phyloP scores from a whole-genome alignment of 2,888 invertebrate genomes.

The Synergus laeviventris region DNA sequence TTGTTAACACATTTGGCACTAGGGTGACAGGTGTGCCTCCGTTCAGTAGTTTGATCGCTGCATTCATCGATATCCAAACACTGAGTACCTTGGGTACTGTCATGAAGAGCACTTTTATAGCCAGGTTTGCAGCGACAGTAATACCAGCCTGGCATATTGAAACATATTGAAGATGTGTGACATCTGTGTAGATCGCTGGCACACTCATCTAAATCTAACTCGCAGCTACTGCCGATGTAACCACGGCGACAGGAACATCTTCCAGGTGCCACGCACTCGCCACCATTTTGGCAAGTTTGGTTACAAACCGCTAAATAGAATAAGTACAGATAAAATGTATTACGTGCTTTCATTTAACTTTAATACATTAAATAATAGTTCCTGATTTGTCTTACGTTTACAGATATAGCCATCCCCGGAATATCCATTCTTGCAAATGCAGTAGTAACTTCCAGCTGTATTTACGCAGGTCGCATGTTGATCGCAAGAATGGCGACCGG shows the following conservation, averaged over 20 bases:
- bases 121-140: conserved; percentile 91
- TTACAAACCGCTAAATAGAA: conserved; percentile 84
- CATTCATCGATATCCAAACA: conserved; percentile 92
- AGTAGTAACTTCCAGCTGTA: conserved; percentile 88
- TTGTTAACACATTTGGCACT: conserved; percentile 88
- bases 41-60: conserved; percentile 78
- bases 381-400: conserved; percentile 79
- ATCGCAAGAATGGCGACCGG: conserved; percentile 85
- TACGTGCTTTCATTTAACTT: neutral
- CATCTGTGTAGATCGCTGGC: conserved; percentile 83
- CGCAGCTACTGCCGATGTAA: conserved; percentile 89
- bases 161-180: conserved; percentile 86
- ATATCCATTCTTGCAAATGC: conserved; percentile 85
- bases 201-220: conserved; percentile 93
- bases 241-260: conserved; percentile 88
- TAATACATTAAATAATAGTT: neutral
- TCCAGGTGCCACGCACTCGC: conserved; percentile 86
- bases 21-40: conserved; percentile 86
- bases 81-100: conserved; percentile 79
- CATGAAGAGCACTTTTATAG: conserved; percentile 81
- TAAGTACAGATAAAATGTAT: conserved; percentile 2
- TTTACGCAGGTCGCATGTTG: conserved; percentile 87
- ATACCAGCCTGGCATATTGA: conserved; percentile 94
- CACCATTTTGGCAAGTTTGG: conserved; percentile 89
- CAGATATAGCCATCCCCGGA: conserved; percentile 87